Evolutionary conservation across 2,113 vertebrate genomes (phyloP), one percentile per base, ranked within the genome.

Genomic region (Barnardius zonarius): DNA sequence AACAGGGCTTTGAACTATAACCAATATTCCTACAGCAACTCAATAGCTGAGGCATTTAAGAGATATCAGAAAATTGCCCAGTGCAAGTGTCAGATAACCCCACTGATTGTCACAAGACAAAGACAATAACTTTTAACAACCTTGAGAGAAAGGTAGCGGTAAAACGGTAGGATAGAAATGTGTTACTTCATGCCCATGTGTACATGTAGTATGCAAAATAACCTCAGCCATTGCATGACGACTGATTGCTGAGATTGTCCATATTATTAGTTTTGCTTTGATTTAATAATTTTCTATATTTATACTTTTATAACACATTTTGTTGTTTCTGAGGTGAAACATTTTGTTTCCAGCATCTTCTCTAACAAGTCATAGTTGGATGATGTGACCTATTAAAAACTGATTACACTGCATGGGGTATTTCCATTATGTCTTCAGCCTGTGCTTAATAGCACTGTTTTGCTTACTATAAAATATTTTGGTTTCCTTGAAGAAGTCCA

Each of bases 381-480:
- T 27, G 8, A 92, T 37, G 68, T 35, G 77, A 75, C 55, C 3
- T 5, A 67, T 67, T 90, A 86, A 93, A 93, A 75, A 52, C 6
- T 23, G 35, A 78, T 85, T 92, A 73, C 4, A 4, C 31, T 64
- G 39, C 28, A 18, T 13, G 22, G 37, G 82, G 37, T 86, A 88
- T 88, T 96, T 90, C 76, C 68, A 43, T 19, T 82, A 83, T 86
- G 55, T 61, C 73, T 92, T 92, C 66, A 95, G 80, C 66, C 62
- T 81, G 15, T 79, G 51, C 76, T 66, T 83, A 70, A 90, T 39
- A 76, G 57, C 48, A 82, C 79, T 93, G 83, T 86, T 96, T 92
- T 84, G 88, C 80, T 93, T 91, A 72, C 48, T 69, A 89, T 10
- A 84, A 95, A 96, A 86, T 92, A 86, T 94, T 96, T 96, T 84